phyloP scores from a whole-genome alignment of 2,113 vertebrate species.

The Heterochromis multidens region DNA sequence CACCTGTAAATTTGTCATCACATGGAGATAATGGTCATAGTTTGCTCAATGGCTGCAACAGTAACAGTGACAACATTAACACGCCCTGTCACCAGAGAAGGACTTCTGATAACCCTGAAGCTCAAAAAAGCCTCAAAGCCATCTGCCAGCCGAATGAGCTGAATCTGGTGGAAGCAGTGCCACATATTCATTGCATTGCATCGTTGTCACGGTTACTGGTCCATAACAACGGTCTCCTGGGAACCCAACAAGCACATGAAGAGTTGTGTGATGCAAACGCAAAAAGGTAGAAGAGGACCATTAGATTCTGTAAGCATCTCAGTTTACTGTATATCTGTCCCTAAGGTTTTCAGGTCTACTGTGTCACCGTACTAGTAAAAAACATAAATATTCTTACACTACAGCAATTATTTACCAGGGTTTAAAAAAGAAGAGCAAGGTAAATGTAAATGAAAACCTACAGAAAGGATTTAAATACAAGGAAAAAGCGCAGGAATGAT shows the following conservation, averaged over 20 bases:
- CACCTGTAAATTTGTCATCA: neutral
- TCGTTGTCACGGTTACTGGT: constrained; percentile 51
- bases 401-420: neutral
- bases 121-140: neutral
- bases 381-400: neutral
- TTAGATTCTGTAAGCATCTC: neutral
- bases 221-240: constrained; percentile 61
- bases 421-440: neutral
- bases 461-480: neutral
- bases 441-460: neutral
- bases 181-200: constrained; percentile 3
- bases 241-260: constrained; percentile 25
- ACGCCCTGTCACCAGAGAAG: neutral
- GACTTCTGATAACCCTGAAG: neutral
- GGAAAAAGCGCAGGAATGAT: neutral
- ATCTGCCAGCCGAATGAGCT: constrained; percentile 2
- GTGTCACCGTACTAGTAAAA: neutral
- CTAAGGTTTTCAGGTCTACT: neutral
- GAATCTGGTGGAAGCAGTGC: neutral
- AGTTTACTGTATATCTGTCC: neutral
- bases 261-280: constrained; percentile 28
- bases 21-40: neutral
- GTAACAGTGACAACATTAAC: neutral
- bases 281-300: neutral
- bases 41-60: neutral